These are phyloP conservation scores for Calonectris borealis DNA, from an alignment of 2,113 vertebrate genomes.

Conservation along the genomic window DNA sequence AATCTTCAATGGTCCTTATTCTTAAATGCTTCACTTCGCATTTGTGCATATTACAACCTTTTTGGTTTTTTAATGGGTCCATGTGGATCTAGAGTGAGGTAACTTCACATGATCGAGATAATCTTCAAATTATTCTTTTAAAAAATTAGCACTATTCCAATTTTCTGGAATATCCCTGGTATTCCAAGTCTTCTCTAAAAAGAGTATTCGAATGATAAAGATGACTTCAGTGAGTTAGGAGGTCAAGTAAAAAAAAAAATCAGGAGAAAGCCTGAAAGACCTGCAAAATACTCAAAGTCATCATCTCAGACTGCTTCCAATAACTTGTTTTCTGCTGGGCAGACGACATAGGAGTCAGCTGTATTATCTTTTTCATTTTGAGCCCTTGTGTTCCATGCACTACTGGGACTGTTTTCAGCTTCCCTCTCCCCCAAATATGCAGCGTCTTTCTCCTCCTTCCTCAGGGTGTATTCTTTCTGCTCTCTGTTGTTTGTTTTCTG, in stretches of 20 bases:
- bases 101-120: neutral
- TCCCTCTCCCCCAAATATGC: fast-evolving
- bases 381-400: neutral
- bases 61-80: no score
- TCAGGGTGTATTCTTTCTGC: neutral
- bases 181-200: neutral
- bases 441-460: neutral
- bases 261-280: neutral
- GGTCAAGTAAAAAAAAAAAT: neutral
- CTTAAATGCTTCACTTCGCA: neutral
- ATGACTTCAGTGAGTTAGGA: neutral
- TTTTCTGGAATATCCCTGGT: neutral
- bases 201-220: neutral
- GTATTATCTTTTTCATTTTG: neutral
- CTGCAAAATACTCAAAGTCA: neutral
- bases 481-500: neutral
- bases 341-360: neutral
- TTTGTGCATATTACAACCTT: neutral
- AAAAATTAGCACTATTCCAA: neutral
- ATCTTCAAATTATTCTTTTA: neutral
- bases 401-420: neutral
- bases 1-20: neutral
- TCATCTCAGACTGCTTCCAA: neutral
- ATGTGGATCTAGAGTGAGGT: fast-evolving
- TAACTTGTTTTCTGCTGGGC: neutral